Base-by-base conservation (phyloP, 2,888 invertebrate genomes). In the Dynastes maya region DNA sequence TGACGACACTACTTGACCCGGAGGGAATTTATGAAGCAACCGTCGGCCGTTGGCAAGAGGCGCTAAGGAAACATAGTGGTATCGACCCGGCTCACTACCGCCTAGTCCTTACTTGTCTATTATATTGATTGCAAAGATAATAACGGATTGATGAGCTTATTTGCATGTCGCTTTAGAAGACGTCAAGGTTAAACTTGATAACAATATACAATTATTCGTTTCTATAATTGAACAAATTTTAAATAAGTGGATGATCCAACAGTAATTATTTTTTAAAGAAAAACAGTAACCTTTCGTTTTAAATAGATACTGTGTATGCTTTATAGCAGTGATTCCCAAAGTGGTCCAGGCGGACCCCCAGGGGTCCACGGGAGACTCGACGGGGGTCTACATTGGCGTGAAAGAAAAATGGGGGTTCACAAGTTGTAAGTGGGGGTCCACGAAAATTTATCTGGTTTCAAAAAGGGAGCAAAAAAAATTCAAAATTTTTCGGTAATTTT, bases 1-100 rank as follows among this genome's bases (percentile, higher is more conserved):
- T 81, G 80, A 80, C 81, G 79, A 76, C 67, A 79, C 77, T 81
- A 82, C 82, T 83, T 83, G 82, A 82, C 82, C 83, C 81, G 78
- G 58, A 75, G 72, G 72, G 72, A 74, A 61, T 74, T 76, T 68
- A 76, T 76, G 67, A 63, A 74, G 55, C 76, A 58, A 37, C 67
- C 58, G 76, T 27, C 67, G 53, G 67, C 64, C n/a, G 49, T 32
- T 49, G 37, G 76, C 53, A 40, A 67, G 58, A 67, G 76, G 67
- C 76, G 58, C 67, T 67, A 63, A 76, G 68, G 76, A 76, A 76
- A 68, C 58, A 68, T 11, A 45, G 68, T 29, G 51, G 68, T 74
- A 74, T 74, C 40, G 58, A 74, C 61, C 72, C 40, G 40, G 13
- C 68, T 13, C 2, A 27, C 68, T 51, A 68, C 51, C 27, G n/a